A percentile compares a stretch with the other conserved stretches of the same genome.
These are phyloP conservation scores for Horisme vitalbata DNA, from an alignment of 2,888 invertebrate species.

Conservation along the genomic window DNA sequence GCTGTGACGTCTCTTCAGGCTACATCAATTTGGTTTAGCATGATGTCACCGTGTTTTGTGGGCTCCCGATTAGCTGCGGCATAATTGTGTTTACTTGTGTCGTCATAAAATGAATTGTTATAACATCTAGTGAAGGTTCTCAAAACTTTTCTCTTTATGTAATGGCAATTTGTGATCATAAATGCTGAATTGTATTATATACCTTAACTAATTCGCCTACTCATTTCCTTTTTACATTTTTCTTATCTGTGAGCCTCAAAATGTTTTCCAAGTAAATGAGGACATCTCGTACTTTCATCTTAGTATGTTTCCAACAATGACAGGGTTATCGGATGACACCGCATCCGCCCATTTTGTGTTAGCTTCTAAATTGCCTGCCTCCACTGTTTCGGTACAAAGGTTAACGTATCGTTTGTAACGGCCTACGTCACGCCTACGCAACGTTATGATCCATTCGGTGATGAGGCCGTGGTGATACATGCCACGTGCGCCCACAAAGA, in stretches of 20 bases:
- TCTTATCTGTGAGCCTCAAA: conserved; percentile 1
- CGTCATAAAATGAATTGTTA: conserved; percentile 33
- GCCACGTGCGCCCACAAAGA: conserved; percentile 64
- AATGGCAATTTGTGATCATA: conserved; percentile 22
- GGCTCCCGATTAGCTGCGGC: conserved; percentile 31
- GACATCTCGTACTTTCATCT: conserved; percentile 14
- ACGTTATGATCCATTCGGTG: conserved; percentile 44
- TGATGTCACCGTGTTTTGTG: conserved; percentile 62
- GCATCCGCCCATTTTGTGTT: conserved; percentile 21
- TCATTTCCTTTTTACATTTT: not conserved
- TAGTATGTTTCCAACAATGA: conserved; percentile 21
- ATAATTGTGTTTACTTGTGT: conserved; percentile 29
- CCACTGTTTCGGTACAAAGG: conserved; percentile 44
- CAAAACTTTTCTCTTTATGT: conserved; percentile 16
- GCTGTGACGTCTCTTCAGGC: conserved; percentile 52
- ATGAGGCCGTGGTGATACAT: conserved; percentile 59
- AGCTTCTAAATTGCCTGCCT: conserved; percentile 39
- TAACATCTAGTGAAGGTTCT: conserved; percentile 16
- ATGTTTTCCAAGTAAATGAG: conserved; percentile 4
- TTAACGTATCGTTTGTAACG: conserved; percentile 46
- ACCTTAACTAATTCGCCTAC: not conserved
- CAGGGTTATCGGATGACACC: conserved; percentile 15
- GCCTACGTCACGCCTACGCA: conserved; percentile 66
- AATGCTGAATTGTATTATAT: conserved; percentile 17
- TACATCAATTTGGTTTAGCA: conserved; percentile 43